Conservation (phyloP, 2,888 invertebrate species). For the Metellina segmentata region DNA sequence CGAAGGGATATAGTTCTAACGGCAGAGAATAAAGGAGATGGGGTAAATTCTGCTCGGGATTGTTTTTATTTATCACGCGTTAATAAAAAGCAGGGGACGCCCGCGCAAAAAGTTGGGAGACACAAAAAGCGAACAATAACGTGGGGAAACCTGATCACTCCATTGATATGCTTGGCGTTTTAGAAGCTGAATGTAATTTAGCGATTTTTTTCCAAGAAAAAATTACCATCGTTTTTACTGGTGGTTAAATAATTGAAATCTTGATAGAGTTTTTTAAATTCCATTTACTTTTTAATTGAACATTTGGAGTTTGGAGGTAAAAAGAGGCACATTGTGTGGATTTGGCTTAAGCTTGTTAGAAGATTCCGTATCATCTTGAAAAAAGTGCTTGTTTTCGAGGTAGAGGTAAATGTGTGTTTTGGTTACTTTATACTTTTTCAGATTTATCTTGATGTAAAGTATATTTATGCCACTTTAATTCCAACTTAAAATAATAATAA, state of each 20-base stretch:
- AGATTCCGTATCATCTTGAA: too few species aligned
- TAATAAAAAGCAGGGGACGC: not conserved
- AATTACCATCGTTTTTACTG: not conserved
- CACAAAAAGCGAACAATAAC: not conserved
- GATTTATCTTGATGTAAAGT: too few species aligned
- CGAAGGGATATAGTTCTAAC: slow-evolving; percentile 43
- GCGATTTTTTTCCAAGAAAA: not conserved
- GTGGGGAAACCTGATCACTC: not conserved
- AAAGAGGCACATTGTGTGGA: too few species aligned
- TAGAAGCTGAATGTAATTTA: not conserved
- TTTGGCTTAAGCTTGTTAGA: too few species aligned
- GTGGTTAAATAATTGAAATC: not conserved
- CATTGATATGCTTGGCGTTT: not conserved
- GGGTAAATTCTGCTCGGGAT: not conserved
- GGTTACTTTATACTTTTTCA: too few species aligned
- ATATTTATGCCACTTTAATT: too few species aligned
- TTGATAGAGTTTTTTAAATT: not conserved
- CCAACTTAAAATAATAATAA: too few species aligned
- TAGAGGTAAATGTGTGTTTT: too few species aligned
- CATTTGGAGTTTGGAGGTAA: not conserved
- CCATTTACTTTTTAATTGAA: not conserved
- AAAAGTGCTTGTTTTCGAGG: too few species aligned
- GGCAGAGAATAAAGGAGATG: slow-evolving; percentile 26
- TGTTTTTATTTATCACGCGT: slow-evolving; percentile 56
- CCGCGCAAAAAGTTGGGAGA: not conserved